Evolutionary conservation across 2,888 invertebrate genomes (phyloP).

Genomic region (Cetonia aurata): DNA sequence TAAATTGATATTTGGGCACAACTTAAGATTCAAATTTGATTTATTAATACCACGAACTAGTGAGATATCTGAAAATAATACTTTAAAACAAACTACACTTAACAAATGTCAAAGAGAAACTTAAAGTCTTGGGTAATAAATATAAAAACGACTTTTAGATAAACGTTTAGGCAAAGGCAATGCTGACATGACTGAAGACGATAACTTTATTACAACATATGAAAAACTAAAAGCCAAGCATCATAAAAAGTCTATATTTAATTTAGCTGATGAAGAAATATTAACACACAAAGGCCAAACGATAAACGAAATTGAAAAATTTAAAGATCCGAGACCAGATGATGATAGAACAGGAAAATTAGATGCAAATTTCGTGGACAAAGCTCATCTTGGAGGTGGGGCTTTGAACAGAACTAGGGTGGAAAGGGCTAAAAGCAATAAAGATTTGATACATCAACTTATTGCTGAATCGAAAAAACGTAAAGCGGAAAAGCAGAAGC

Average conservation of each 20-base stretch:
- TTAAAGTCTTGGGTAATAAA: conserved; percentile 84
- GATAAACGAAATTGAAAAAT: conserved; percentile 90
- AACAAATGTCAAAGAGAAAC: conserved; percentile 87
- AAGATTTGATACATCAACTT: conserved; percentile 90
- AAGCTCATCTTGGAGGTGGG: conserved; percentile 95
- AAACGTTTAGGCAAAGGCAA: conserved; percentile 89
- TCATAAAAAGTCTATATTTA: conserved; percentile 80
- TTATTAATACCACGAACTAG: no score
- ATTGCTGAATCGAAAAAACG: conserved; percentile 92
- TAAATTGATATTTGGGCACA: no score
- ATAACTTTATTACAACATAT: conserved; percentile 86
- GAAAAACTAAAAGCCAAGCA: conserved; percentile 82
- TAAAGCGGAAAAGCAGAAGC: conserved; percentile 88
- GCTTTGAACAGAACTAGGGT: conserved; percentile 73
- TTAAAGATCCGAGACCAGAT: conserved; percentile 87
- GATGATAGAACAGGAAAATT: conserved; percentile 71
- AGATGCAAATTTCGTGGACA: conserved; percentile 77
- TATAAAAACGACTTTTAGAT: conserved; percentile 90
- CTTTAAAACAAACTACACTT: no score
- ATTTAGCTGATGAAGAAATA: conserved; percentile 89
- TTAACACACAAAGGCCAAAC: conserved; percentile 94
- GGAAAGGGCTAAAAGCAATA: conserved; percentile 78
- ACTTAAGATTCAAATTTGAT: no score
- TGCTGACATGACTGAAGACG: conserved; percentile 76
- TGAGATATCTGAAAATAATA: no score